A percentile compares a stretch with the other conserved stretches of the same genome.
Evolutionary conservation across 2,888 invertebrate genomes (phyloP).

Genomic region (Onchidella celtica): DNA sequence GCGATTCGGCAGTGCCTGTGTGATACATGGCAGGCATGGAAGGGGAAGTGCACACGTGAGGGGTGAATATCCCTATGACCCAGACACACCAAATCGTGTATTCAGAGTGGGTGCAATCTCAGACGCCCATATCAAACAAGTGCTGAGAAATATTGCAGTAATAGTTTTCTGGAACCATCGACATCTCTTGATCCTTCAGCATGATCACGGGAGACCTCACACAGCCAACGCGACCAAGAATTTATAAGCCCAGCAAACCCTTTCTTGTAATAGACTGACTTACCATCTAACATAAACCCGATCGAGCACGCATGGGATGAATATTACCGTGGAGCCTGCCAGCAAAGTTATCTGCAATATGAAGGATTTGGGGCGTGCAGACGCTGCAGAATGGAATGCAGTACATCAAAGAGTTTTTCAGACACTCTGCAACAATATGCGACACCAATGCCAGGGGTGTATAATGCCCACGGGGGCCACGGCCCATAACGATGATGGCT

Average conservation of each 20-base stretch:
- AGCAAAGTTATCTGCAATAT: background rate
- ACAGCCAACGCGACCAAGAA: constrained; percentile 1
- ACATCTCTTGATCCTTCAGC: background rate
- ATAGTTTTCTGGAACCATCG: background rate
- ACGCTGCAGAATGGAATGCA: constrained; percentile 7
- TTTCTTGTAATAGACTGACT: background rate
- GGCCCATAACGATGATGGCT: background rate
- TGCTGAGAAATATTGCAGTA: background rate
- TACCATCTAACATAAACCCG: constrained; percentile 5
- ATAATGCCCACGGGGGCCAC: background rate
- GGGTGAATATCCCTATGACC: background rate
- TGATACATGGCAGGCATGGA: background rate
- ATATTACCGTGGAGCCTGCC: background rate
- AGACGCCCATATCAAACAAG: background rate
- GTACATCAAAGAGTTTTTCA: background rate
- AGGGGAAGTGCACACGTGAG: constrained; percentile 20
- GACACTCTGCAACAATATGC: constrained; percentile 2
- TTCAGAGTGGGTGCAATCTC: constrained; percentile 3
- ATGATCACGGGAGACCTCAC: background rate
- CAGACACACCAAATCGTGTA: background rate
- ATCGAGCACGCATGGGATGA: constrained; percentile 19
- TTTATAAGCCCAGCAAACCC: constrained; percentile 2
- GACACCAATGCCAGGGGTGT: constrained; percentile 11
- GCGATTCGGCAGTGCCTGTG: constrained; percentile 8
- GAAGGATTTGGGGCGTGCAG: background rate